These are phyloP conservation scores for Mercenaria mercenaria DNA, from an alignment of 1,140 invertebrate genomes.

Conservation along the genomic window DNA sequence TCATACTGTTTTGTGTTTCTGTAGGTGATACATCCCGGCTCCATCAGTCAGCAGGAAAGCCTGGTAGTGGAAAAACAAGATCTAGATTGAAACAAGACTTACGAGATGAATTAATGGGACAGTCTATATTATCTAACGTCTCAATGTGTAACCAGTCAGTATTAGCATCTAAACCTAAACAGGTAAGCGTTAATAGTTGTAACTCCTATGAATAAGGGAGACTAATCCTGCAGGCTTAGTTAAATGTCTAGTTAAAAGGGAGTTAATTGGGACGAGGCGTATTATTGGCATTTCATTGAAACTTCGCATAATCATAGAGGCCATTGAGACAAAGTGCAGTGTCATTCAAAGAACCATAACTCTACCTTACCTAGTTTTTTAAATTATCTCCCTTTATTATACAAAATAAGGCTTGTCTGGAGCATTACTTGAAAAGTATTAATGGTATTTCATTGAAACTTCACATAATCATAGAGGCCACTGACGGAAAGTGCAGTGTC, in stretches of 20 bases:
- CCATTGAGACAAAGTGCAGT: not conserved
- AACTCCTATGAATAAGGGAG: no score
- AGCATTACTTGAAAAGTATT: no score
- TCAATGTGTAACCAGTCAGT: constrained; percentile 56
- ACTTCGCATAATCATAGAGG: no score
- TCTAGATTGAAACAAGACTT: constrained; percentile 19
- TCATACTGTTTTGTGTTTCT: no score
- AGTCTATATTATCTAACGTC: constrained; percentile 66
- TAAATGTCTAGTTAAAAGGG: not conserved
- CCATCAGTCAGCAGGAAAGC: not conserved
- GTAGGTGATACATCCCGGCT: not conserved
- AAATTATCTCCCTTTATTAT: no score
- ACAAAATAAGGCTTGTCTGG: no score
- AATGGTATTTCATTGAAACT: no score
- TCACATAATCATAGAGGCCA: no score
- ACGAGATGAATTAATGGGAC: constrained; percentile 55
- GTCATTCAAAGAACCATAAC: no score
- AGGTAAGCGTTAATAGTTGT: no score
- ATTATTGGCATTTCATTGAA: not conserved
- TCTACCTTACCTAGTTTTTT: no score
- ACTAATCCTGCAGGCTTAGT: not conserved
- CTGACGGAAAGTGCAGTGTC: no score
- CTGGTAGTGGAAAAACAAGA: not conserved
- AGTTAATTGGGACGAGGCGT: not conserved
- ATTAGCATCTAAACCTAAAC: constrained; percentile 53